Percentiles rank a stretch among this genome's conserved stretches.
Evolutionary conservation across 2,113 vertebrate species (phyloP).

Genomic region (Gulo gulo): DNA sequence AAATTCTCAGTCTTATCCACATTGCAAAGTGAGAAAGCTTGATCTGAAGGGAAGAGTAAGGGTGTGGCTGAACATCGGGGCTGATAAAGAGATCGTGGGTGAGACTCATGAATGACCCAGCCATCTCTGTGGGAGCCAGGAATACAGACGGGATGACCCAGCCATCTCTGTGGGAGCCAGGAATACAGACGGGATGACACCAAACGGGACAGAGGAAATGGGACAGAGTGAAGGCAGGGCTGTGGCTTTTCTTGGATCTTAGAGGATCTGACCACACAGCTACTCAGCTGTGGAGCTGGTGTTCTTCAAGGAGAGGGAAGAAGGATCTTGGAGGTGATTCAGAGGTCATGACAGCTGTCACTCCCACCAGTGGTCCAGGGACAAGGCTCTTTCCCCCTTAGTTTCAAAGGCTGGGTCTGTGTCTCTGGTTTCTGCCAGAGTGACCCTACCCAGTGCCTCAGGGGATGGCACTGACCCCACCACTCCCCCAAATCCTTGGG

Average conservation of each 20-base stretch:
- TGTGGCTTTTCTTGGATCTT: neutral
- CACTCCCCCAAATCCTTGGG: neutral
- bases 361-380: neutral
- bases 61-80: too few relatives aligned
- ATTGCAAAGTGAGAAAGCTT: neutral
- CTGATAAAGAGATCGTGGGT: neutral
- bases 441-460: neutral
- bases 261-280: neutral
- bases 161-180: neutral
- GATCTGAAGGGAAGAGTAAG: neutral
- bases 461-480: neutral
- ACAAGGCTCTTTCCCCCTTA: neutral
- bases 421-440: neutral
- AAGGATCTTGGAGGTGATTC: neutral
- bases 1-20: neutral
- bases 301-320: neutral
- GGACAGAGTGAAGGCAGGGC: too few relatives aligned
- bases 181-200: neutral
- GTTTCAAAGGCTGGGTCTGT: neutral
- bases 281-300: neutral
- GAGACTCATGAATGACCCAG: neutral
- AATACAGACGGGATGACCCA: neutral
- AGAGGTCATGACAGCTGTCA: neutral
- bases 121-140: neutral
- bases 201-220: neutral